Percentiles rank a stretch among this genome's conserved stretches.
phyloP scores from a whole-genome alignment of 2,797 vertebrate species.

The Octomys mimax region DNA sequence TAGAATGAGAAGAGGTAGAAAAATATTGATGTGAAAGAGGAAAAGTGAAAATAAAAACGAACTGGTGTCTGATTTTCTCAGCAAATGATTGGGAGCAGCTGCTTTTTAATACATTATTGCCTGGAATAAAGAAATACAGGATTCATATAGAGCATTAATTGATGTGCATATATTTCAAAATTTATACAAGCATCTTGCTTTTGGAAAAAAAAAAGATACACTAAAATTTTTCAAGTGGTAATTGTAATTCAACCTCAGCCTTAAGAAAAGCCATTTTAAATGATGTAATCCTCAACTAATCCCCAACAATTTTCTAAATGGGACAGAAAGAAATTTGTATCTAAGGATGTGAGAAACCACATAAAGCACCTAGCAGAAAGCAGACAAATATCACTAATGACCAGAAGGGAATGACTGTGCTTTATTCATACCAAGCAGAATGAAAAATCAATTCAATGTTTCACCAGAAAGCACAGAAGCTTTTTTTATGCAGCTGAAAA shows the following conservation, averaged over 20 bases:
- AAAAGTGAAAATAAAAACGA: background rate
- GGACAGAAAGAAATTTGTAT: slow-evolving; percentile 39
- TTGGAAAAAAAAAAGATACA: background rate
- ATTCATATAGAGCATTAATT: slow-evolving; percentile 8
- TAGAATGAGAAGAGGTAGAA: background rate
- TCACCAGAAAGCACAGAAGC: slow-evolving; percentile 60
- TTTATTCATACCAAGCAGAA: slow-evolving; percentile 77
- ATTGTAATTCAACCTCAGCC: background rate
- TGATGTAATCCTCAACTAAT: slow-evolving; percentile 59
- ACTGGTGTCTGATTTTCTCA: background rate
- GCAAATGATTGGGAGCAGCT: background rate
- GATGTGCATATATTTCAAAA: background rate
- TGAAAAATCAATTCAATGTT: slow-evolving; percentile 79
- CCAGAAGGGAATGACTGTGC: slow-evolving; percentile 26
- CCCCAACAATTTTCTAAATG: slow-evolving; percentile 56
- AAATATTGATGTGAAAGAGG: background rate
- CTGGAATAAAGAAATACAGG: background rate
- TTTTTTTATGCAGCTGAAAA: slow-evolving; percentile 70
- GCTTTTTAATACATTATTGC: background rate
- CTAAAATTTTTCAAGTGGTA: background rate
- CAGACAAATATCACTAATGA: slow-evolving; percentile 66
- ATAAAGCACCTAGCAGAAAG: slow-evolving; percentile 28
- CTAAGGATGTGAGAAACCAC: slow-evolving; percentile 41
- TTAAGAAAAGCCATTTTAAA: slow-evolving; percentile 56
- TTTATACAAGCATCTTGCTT: background rate